These are phyloP conservation scores for Crossaster papposus DNA, from an alignment of 53 echinoderm and acorn worm genomes.

Conservation along the genomic window DNA sequence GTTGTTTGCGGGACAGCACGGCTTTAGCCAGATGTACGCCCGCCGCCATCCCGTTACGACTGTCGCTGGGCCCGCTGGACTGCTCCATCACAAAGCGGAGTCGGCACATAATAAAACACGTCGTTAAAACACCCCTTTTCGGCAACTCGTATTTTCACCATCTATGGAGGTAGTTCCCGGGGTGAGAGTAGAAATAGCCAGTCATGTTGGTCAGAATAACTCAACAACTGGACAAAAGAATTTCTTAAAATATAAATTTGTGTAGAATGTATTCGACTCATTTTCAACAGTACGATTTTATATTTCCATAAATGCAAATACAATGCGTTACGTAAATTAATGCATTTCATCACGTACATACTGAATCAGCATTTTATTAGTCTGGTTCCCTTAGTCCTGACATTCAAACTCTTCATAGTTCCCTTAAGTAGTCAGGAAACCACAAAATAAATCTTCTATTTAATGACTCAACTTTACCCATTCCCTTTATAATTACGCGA, in stretches of 20 bases:
- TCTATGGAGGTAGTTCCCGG: conserved; percentile 33
- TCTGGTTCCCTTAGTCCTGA: no score
- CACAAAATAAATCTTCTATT: no score
- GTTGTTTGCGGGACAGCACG: conserved; percentile 62
- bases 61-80: background rate
- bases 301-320: no score
- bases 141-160: background rate
- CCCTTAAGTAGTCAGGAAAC: no score
- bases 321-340: no score
- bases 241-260: background rate
- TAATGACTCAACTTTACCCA: no score
- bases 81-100: conserved; percentile 39
- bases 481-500: no score
- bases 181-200: conserved; percentile 8
- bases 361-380: no score
- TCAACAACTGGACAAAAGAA: background rate
- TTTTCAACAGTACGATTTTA: background rate
- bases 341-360: no score
- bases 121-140: background rate
- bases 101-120: conserved; percentile 31
- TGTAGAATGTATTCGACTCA: background rate
- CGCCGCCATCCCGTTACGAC: background rate
- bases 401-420: no score
- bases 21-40: conserved; percentile 40
- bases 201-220: background rate